phyloP scores from a whole-genome alignment of 2,797 vertebrate species.

The Gorsachius magnificus region DNA sequence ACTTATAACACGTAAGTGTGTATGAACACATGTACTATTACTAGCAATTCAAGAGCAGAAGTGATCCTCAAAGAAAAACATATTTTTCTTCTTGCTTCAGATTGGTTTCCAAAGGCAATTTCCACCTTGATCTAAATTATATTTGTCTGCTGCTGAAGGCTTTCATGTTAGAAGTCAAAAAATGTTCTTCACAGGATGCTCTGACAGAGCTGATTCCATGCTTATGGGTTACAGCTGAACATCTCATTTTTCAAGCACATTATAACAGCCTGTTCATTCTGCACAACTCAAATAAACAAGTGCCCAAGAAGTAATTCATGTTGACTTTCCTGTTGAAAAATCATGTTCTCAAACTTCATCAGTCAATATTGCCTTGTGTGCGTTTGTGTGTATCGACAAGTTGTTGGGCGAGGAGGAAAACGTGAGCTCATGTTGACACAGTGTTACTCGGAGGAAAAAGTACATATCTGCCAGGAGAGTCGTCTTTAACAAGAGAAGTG shows the following conservation, averaged over 20 bases:
- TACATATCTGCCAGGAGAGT: conserved; percentile 23
- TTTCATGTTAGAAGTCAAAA: background rate
- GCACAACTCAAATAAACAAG: conserved; percentile 61
- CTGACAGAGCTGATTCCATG: background rate
- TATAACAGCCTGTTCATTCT: conserved; percentile 51
- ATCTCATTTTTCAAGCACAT: conserved; percentile 26
- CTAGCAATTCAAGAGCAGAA: background rate
- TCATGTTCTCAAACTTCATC: conserved; percentile 24
- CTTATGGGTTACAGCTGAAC: background rate
- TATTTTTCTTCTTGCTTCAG: background rate
- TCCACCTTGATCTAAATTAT: background rate
- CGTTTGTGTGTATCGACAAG: background rate
- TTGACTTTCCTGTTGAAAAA: conserved; percentile 62
- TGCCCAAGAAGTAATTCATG: conserved; percentile 39
- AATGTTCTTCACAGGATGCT: background rate
- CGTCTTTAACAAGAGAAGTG: conserved; percentile 39
- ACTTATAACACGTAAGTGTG: background rate
- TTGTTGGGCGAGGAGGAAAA: conserved; percentile 9
- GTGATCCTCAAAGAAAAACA: background rate
- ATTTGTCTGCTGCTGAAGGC: background rate
- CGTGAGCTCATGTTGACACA: conserved; percentile 57
- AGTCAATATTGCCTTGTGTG: background rate
- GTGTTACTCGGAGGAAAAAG: conserved; percentile 41
- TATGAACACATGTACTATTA: background rate
- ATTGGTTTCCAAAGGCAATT: background rate